Percentiles rank a stretch among this genome's conserved stretches.
These are phyloP conservation scores for Patella pellucida DNA, from an alignment of 2,888 invertebrate species.

Conservation along the genomic window DNA sequence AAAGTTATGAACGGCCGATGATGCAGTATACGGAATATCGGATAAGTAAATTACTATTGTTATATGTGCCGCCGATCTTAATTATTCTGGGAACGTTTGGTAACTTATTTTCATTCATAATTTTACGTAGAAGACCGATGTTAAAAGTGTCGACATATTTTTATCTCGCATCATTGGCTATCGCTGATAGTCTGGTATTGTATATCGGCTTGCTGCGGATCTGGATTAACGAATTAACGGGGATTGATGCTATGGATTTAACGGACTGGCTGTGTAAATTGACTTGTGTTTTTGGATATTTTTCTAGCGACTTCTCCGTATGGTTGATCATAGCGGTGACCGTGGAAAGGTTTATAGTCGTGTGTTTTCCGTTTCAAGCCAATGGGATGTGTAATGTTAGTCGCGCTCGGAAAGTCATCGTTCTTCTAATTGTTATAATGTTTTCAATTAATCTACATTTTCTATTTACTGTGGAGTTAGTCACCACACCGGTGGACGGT, in stretches of 20 bases:
- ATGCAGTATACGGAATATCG: constrained; percentile 46
- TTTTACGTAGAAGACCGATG: constrained; percentile 65
- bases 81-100: constrained; percentile 66
- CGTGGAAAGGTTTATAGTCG: constrained; percentile 66
- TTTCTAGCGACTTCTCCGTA: constrained; percentile 65
- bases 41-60: constrained; percentile 47
- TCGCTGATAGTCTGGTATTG: constrained; percentile 66
- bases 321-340: constrained; percentile 69
- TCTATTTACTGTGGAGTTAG: constrained; percentile 58
- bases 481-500: constrained; percentile 34
- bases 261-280: constrained; percentile 62
- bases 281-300: constrained; percentile 57
- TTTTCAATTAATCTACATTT: constrained; percentile 62
- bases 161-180: constrained; percentile 65
- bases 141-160: constrained; percentile 65
- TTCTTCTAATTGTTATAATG: constrained; percentile 47
- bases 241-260: constrained; percentile 54
- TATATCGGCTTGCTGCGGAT: constrained; percentile 63
- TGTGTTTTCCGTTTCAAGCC: constrained; percentile 64
- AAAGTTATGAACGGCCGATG: constrained; percentile 28
- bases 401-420: constrained; percentile 58
- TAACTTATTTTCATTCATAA: constrained; percentile 65
- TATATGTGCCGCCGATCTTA: constrained; percentile 64
- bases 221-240: constrained; percentile 64
- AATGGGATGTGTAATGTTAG: constrained; percentile 56